Percentiles rank a stretch among this genome's conserved stretches.
These are phyloP conservation scores for Rattus norvegicus DNA, from an alignment of 2,113 vertebrate species.

Conservation along the genomic window DNA sequence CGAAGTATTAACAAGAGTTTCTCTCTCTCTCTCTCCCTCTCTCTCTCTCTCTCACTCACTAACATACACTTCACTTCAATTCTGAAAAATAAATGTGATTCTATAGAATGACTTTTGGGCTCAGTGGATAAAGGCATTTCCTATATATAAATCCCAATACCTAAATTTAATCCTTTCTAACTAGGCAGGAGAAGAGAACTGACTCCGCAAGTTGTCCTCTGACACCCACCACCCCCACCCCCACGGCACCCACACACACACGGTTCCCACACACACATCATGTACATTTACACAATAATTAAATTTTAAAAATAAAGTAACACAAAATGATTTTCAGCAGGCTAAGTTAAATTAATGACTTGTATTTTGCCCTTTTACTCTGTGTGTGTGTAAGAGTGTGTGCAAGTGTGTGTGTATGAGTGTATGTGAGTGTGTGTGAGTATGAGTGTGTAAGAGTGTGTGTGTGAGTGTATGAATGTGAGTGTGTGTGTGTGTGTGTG, in stretches of 20 bases:
- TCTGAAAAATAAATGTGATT: constrained; percentile 44
- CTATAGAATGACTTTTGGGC: not conserved
- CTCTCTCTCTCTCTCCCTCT: not conserved
- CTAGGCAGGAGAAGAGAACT: not conserved
- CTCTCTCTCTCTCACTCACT: too few species aligned
- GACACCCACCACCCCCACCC: not conserved
- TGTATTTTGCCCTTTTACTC: not conserved
- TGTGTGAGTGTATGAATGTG: too few species aligned
- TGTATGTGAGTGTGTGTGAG: too few species aligned
- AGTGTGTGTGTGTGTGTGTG: too few species aligned
- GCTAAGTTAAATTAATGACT: not conserved
- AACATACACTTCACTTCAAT: not conserved
- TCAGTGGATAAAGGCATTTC: not conserved
- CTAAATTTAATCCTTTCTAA: not conserved
- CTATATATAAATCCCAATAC: not conserved
- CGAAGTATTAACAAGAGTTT: constrained; percentile 41
- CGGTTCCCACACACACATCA: not conserved
- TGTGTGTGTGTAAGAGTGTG: not conserved
- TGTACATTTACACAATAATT: not conserved
- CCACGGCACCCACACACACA: not conserved
- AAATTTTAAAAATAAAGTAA: not conserved
- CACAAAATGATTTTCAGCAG: not conserved
- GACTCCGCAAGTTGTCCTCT: not conserved
- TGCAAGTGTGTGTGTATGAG: too few species aligned
- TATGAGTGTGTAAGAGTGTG: too few species aligned